Evolutionary conservation across 1,140 invertebrate species (phyloP), one percentile per base, ranked within the genome.

Genomic region (Drosophila chauvacae): DNA sequence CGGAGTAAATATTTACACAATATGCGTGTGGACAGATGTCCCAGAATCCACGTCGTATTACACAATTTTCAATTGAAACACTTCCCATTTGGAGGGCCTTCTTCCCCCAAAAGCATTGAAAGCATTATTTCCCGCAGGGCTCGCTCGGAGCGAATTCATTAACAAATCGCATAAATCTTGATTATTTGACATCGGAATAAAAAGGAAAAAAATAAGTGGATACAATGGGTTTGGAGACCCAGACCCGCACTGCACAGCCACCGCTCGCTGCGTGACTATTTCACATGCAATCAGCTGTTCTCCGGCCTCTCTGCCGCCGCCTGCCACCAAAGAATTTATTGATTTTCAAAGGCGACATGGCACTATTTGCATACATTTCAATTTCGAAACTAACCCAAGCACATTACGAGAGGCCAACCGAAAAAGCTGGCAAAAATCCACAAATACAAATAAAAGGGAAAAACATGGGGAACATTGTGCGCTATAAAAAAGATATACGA

Each of bases 291-390:
- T 88, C 80, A 87, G 77, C 80, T 84, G 85, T 57, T 73, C 23
- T 10, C 26, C 26, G 39, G 14, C 16, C 61, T 57, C 37, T n/a
- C 9, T 53, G 45, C 47, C n/a, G 45, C 47, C n/a, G 33, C 35
- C 44, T 73, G 57, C 41, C 73, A 71, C 56, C 26, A 30, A 62
- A 63, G 56, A 55, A 76, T 69, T 77, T 88, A 87, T 87, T 63
- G 84, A 87, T 87, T 87, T 87, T 88, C 77, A 79, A 63, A 41
- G 55, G 35, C 44, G 30, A 64, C 60, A 69, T 53, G 57, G 57
- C 51, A 70, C 59, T 76, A 84, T 87, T 87, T 80, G 83, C 83
- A 88, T 88, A 77, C 80, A 83, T 77, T 83, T 80, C 71, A 63
- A 73, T 87, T 83, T 88, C 57, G 72, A 83, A 80, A 80, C 83